A percentile compares a stretch with the other conserved stretches of the same genome.
Conservation (phyloP, 2,113 vertebrate genomes). For the Cryptotis parvus region DNA sequence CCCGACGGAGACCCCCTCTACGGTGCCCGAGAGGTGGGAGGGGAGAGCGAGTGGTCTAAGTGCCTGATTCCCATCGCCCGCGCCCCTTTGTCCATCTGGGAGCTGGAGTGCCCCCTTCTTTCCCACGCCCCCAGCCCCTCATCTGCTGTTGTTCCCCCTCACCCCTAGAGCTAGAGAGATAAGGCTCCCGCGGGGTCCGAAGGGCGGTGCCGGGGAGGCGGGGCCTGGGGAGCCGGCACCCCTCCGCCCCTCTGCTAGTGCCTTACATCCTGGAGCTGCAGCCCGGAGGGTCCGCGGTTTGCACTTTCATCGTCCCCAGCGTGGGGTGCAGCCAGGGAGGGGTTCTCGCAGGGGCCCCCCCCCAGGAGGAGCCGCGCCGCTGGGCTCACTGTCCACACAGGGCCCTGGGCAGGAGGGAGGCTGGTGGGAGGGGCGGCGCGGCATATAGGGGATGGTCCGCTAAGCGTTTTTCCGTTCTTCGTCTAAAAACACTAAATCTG, state of each 20-base stretch:
- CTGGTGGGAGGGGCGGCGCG: not conserved
- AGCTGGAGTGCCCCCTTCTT: not conserved
- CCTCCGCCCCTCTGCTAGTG: conserved; percentile 78
- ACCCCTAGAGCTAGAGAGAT: conserved; percentile 50
- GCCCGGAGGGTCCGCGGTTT: conserved; percentile 54
- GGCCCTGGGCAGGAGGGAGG: not conserved
- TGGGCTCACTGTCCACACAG: not conserved
- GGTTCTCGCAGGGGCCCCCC: not conserved
- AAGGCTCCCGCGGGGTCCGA: not conserved
- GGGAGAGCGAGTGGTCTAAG: conserved; percentile 76
- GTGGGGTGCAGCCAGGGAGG: conserved; percentile 43
- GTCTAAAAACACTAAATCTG: conserved; percentile 81
- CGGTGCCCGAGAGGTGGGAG: conserved; percentile 45
- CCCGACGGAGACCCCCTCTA: not conserved
- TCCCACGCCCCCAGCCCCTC: conserved; percentile 26
- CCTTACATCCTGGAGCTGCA: conserved; percentile 83
- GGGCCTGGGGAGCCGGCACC: not conserved
- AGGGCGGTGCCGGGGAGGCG: conserved; percentile 21
- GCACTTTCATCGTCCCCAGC: conserved; percentile 67
- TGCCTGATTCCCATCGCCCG: conserved; percentile 76
- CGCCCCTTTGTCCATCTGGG: conserved; percentile 61
- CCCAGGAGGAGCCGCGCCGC: conserved; percentile 57
- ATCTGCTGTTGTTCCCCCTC: conserved; percentile 2
- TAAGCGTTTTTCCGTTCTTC: conserved; percentile 66
- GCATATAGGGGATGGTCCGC: conserved; percentile 53